phyloP scores from a whole-genome alignment of 2,797 vertebrate genomes.

The Distichodus sexfasciatus region DNA sequence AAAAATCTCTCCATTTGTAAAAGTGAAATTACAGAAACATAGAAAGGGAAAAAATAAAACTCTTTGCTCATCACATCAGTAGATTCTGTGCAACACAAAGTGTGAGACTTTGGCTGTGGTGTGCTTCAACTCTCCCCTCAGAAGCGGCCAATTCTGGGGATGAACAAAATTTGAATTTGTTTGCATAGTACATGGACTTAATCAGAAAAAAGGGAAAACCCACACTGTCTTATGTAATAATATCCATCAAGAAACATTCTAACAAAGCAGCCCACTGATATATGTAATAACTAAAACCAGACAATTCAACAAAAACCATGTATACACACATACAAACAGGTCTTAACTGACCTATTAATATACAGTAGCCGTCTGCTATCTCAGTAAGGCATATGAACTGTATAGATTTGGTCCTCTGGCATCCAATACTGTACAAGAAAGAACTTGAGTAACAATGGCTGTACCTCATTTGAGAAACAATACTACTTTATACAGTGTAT shows the following conservation, averaged over 20 bases:
- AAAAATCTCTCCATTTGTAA: constrained; percentile 15
- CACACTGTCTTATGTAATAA: constrained; percentile 1
- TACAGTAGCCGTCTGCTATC: constrained; percentile 27
- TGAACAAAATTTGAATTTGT: too few species aligned
- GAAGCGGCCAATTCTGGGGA: too few species aligned
- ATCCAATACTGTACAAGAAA: constrained; percentile 27
- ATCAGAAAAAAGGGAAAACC: too few species aligned
- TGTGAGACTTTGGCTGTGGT: neutral
- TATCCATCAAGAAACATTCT: neutral
- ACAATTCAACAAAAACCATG: neutral
- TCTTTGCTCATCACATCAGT: neutral
- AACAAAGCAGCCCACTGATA: neutral
- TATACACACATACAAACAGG: constrained; percentile 21
- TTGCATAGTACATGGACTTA: too few species aligned
- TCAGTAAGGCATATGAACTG: constrained; percentile 5
- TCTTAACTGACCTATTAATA: neutral
- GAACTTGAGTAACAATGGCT: neutral
- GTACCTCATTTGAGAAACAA: neutral
- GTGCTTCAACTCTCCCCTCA: neutral
- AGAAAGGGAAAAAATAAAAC: neutral
- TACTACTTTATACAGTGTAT: constrained; percentile 3
- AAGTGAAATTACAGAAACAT: neutral
- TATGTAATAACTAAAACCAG: neutral
- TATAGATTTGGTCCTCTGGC: constrained; percentile 26
- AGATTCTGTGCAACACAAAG: neutral